These are phyloP conservation scores for Notothenia coriiceps DNA, from an alignment of 2,113 vertebrate species.

Conservation along the genomic window DNA sequence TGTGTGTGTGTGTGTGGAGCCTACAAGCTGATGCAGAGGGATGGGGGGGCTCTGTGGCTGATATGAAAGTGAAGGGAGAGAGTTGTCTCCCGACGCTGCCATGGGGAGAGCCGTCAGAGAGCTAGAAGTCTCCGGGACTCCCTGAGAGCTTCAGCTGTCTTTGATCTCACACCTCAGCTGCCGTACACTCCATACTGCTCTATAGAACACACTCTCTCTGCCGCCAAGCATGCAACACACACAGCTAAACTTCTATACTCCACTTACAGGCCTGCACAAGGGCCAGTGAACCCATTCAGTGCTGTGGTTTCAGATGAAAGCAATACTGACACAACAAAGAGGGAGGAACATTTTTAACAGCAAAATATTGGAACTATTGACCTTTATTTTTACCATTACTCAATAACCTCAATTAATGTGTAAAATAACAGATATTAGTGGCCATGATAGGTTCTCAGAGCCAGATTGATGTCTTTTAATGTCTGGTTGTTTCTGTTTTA, in stretches of 20 bases:
- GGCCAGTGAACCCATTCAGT: constrained; percentile 11
- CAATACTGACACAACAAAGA: background rate
- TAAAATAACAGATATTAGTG: background rate
- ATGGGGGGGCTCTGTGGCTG: constrained; percentile 68
- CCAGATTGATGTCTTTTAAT: background rate
- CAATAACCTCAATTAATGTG: background rate
- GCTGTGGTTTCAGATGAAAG: background rate
- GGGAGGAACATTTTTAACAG: constrained; percentile 19
- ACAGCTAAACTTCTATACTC: constrained; percentile 43
- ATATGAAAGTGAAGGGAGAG: constrained; percentile 81
- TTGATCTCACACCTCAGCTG: constrained; percentile 73
- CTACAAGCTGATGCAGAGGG: constrained; percentile 45
- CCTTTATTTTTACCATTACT: background rate
- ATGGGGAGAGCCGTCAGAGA: constrained; percentile 74
- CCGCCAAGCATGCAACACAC: constrained; percentile 48
- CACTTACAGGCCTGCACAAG: constrained; percentile 24
- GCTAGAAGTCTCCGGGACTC: constrained; percentile 76
- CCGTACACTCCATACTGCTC: constrained; percentile 52
- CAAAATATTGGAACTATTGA: background rate
- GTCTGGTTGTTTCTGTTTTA: background rate
- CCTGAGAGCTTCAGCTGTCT: constrained; percentile 72
- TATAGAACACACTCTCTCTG: constrained; percentile 58
- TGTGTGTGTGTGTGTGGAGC: constrained; percentile 35
- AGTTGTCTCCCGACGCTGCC: constrained; percentile 73
- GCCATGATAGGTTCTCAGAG: background rate